Percentiles rank a stretch among this genome's conserved stretches.
Conservation (phyloP, 2,113 vertebrate species). For the Caracal caracal region DNA sequence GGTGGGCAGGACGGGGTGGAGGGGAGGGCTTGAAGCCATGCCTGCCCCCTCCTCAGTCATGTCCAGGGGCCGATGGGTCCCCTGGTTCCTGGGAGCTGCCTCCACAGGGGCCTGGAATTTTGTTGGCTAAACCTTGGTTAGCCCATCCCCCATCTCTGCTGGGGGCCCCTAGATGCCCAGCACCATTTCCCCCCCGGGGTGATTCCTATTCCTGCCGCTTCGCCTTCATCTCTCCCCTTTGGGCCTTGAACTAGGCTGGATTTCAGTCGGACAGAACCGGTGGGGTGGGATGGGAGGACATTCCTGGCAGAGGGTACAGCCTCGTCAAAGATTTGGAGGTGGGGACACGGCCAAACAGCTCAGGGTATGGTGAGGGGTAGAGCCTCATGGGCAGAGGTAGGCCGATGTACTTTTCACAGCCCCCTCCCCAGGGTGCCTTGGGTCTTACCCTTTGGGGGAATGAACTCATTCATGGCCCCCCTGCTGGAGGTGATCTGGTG, state of each 20-base stretch:
- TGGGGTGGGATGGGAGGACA: neutral
- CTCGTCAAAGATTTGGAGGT: neutral
- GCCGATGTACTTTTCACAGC: neutral
- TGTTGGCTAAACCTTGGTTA: neutral
- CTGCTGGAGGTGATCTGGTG: neutral
- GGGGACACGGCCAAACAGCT: neutral
- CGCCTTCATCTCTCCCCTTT: neutral
- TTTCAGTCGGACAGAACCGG: neutral
- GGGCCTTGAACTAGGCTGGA: neutral
- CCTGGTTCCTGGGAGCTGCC: neutral
- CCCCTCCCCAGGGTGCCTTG: neutral
- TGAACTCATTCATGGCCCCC: neutral
- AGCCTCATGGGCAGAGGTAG: neutral
- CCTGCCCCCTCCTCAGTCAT: neutral
- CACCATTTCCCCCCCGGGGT: neutral
- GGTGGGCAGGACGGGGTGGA: too few species aligned
- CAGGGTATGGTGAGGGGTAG: too few species aligned
- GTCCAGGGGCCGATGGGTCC: neutral
- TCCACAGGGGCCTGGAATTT: neutral
- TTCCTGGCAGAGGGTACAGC: neutral
- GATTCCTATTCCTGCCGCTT: rapidly evolving
- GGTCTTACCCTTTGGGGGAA: neutral
- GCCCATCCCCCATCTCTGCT: neutral
- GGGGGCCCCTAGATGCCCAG: too few species aligned
- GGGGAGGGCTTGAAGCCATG: neutral